Base-by-base conservation (phyloP, 2,113 vertebrate species). In the Esox niger region DNA sequence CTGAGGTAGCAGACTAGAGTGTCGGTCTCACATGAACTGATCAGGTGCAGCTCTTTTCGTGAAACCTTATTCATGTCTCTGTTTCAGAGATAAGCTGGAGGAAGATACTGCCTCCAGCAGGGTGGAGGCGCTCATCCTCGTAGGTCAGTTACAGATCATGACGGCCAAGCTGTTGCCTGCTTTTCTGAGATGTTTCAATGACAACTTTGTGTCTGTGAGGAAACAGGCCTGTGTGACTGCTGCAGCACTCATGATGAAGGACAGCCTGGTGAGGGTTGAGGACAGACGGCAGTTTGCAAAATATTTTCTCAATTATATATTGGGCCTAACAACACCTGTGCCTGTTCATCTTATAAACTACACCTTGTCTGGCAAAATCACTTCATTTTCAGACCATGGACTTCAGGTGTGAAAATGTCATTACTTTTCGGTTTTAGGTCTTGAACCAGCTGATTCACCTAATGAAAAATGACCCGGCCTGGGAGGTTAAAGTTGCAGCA, bases 401-500 rank as follows among this genome's bases (percentile, higher is more conserved):
- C 38, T 43, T 43, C 13, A 15, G 15, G 38, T 43, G 38, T 4
- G 5, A 43, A 17, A 43, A 43, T 1, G 15, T 15, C 13, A 21
- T 4, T 46, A 13, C 52, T 11, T 68, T 59, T 65, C 11, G 49
- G 17, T 59, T 60, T 56, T 60, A 86, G 84, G 68, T 82, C 31
- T 59, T 83, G 55, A 58, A 80, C 62, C 63, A 77, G 17, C 71
- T 85, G 21, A 60, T 78, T 46, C 32, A 72, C 4, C 61, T 93
- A 64, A 82, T 82, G 79, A 76, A 91, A 74, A 79, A 68, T 66
- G 92, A 93, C 67, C 87, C 89, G 10, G 81, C 80, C 26, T 91
- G 90, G 88, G 89, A 90, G 75, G 87, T 91, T 74, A 91, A 89
- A 75, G 89, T 90, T 27, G 83, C 80, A 64, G 91, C 91, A 63